Conservation (phyloP, 2,888 invertebrate species). For the Synergus gifuensis region DNA sequence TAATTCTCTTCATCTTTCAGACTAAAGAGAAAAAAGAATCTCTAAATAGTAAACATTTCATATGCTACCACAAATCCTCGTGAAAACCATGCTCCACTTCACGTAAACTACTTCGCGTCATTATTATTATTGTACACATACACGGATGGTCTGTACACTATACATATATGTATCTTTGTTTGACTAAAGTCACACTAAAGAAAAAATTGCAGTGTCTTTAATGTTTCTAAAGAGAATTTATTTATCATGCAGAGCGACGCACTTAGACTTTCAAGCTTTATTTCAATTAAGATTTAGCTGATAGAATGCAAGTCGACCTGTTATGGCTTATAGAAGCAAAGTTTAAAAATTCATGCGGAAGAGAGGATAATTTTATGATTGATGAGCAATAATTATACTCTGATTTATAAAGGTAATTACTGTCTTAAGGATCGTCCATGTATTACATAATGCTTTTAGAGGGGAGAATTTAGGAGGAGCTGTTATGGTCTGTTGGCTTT, state of each 20-base stretch:
- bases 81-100: not conserved
- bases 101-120: not conserved
- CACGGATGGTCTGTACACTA: not conserved
- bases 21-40: not conserved
- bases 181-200: not conserved
- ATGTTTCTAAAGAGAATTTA: constrained; percentile 7
- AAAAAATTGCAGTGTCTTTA: not conserved
- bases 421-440: too few relatives aligned
- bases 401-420: too few relatives aligned
- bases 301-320: not conserved
- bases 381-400: not conserved
- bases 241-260: not conserved
- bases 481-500: too few relatives aligned
- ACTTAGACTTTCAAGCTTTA: constrained; percentile 14
- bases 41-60: not conserved
- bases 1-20: not conserved
- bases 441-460: too few relatives aligned
- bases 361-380: not conserved
- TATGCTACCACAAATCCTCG: not conserved
- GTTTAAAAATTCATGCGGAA: not conserved
- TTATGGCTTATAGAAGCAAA: not conserved
- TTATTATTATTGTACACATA: not conserved
- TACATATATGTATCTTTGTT: not conserved
- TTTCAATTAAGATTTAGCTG: not conserved
- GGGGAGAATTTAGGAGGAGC: too few relatives aligned